Evolutionary conservation across 2,797 vertebrate genomes (phyloP).

Genomic region (Nasua narica): DNA sequence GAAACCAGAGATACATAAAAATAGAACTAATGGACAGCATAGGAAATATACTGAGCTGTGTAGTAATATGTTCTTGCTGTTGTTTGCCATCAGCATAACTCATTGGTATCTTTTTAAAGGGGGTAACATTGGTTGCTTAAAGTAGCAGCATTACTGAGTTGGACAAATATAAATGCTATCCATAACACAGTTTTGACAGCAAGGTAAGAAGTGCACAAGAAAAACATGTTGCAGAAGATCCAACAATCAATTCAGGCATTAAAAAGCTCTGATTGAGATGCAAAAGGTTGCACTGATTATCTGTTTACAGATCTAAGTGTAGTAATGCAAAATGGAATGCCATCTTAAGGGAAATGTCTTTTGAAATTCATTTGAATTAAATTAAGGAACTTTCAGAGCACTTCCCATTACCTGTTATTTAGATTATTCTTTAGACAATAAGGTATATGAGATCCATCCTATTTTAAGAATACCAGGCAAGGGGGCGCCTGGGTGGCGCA

Average conservation of each 20-base stretch:
- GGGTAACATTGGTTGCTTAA: background rate
- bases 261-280: background rate
- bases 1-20: background rate
- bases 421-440: background rate
- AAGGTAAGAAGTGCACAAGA: background rate
- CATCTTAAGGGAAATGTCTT: background rate
- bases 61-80: background rate
- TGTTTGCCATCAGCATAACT: background rate
- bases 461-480: background rate
- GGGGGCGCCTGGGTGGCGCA: too few relatives aligned
- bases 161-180: background rate
- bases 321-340: background rate
- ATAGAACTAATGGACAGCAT: background rate
- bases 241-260: background rate
- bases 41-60: background rate
- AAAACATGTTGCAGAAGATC: background rate
- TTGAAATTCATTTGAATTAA: constrained; percentile 25
- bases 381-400: background rate
- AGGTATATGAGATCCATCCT: background rate
- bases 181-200: constrained; percentile 33
- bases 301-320: background rate
- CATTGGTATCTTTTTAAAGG: background rate
- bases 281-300: background rate
- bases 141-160: background rate
- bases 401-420: background rate